A percentile compares a stretch with the other conserved stretches of the same genome.
Evolutionary conservation across 2,113 vertebrate genomes (phyloP).

Genomic region (Scomber colias): DNA sequence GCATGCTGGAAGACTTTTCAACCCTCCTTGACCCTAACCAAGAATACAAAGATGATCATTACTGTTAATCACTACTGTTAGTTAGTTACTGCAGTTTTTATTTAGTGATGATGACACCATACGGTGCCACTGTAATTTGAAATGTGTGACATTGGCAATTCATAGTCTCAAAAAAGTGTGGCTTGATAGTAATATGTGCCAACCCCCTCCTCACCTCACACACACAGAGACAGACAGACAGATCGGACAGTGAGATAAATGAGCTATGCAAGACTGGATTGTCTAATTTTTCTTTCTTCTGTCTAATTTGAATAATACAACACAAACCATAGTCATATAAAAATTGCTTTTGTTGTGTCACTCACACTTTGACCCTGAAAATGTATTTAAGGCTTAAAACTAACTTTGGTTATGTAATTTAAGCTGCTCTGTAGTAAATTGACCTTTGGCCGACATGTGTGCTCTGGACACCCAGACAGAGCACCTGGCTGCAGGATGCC

Average conservation of each 20-base stretch:
- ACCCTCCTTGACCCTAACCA: too few species aligned
- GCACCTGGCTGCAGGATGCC: conserved; percentile 49
- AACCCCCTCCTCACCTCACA: too few species aligned
- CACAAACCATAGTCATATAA: neutral
- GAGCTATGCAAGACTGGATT: neutral
- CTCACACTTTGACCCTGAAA: neutral
- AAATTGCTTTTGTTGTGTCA: neutral
- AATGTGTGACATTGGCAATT: neutral
- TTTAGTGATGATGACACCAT: neutral
- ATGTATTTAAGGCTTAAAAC: conserved; percentile 24
- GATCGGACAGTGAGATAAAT: neutral
- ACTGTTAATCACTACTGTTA: too few species aligned
- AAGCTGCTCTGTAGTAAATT: conserved; percentile 21
- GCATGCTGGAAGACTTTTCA: neutral
- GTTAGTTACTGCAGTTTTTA: neutral
- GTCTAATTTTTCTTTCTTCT: neutral
- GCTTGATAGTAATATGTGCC: too few species aligned
- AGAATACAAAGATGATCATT: too few species aligned
- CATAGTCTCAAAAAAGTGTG: neutral
- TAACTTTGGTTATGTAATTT: conserved; percentile 57
- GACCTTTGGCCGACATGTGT: conserved; percentile 63
- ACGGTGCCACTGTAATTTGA: neutral
- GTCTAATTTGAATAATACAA: neutral
- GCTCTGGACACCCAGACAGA: conserved; percentile 19
- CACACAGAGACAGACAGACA: too few species aligned